These are phyloP conservation scores for Engystomops pustulosus DNA, from an alignment of 2,113 vertebrate species.

Conservation along the genomic window DNA sequence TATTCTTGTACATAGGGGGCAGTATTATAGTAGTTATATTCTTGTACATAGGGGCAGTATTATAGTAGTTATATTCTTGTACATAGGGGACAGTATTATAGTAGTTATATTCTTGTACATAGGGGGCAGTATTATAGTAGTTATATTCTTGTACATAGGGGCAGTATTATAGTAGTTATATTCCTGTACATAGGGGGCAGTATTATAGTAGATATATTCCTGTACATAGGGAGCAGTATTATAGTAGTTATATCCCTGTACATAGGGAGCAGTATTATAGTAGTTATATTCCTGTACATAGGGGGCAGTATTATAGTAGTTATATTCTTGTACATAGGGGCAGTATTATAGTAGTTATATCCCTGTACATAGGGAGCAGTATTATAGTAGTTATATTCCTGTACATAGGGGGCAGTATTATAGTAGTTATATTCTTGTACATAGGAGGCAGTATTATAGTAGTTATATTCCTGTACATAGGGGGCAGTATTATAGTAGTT, in stretches of 20 bases:
- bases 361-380: background rate
- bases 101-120: conserved; percentile 3
- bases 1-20: background rate
- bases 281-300: too few relatives aligned
- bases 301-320: too few relatives aligned
- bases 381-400: conserved; percentile 9
- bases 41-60: background rate
- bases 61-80: conserved; percentile 3
- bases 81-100: conserved; percentile 2
- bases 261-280: too few relatives aligned
- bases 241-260: too few relatives aligned
- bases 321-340: background rate
- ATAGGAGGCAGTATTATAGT: background rate
- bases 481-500: background rate
- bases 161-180: too few relatives aligned
- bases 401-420: background rate
- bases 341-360: conserved; percentile 1
- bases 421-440: conserved; percentile 7
- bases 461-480: conserved; percentile 7
- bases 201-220: background rate
- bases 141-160: background rate
- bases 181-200: too few relatives aligned
- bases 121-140: background rate
- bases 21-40: background rate
- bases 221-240: background rate